These are phyloP conservation scores for Prunella strophiata DNA, from an alignment of 2,797 vertebrate genomes.

Conservation along the genomic window DNA sequence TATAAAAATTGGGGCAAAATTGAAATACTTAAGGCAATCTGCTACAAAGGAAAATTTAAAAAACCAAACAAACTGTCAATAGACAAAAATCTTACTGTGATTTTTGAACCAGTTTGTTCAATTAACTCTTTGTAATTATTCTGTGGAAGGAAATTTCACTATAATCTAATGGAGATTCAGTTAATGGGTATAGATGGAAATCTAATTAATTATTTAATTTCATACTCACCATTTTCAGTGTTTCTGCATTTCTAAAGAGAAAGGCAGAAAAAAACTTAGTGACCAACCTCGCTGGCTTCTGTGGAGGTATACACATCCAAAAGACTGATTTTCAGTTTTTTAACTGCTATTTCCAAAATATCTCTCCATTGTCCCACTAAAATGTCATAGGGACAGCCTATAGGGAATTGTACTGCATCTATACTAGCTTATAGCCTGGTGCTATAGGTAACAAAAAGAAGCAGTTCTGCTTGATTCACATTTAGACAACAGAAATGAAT, in stretches of 20 bases:
- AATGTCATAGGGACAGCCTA: background rate
- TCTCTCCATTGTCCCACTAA: background rate
- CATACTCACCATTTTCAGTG: background rate
- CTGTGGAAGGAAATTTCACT: background rate
- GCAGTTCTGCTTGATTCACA: background rate
- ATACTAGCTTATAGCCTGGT: too few species aligned
- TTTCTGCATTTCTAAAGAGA: background rate
- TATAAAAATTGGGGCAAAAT: background rate
- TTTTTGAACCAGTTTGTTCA: background rate
- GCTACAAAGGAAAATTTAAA: background rate
- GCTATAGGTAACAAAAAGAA: background rate
- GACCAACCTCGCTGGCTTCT: background rate
- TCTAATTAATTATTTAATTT: background rate
- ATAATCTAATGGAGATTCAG: background rate
- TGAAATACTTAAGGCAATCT: background rate
- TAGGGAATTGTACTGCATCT: background rate
- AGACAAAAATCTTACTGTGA: background rate
- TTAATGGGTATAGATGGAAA: background rate
- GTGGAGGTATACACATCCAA: background rate
- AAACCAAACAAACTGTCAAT: background rate
- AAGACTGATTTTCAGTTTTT: background rate
- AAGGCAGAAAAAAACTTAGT: background rate
- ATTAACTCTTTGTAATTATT: background rate
- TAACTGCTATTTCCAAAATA: background rate
- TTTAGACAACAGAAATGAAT: background rate